A percentile compares a stretch with the other conserved stretches of the same genome.
Evolutionary conservation across 2,797 vertebrate species (phyloP).

Genomic region (Sylvilagus floridanus): DNA sequence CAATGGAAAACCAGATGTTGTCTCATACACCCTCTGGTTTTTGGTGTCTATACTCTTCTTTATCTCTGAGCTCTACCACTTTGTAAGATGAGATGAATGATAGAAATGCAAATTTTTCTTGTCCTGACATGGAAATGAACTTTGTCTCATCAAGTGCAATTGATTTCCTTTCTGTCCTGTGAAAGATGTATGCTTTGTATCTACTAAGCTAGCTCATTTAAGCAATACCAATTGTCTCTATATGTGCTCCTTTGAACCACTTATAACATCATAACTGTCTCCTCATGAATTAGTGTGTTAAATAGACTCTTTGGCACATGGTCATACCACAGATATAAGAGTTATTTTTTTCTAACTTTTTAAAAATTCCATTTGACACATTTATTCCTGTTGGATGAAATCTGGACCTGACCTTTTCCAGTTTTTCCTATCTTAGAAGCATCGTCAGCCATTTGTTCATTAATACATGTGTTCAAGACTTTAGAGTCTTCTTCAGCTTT

Average conservation of each 20-base stretch:
- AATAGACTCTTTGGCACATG: background rate
- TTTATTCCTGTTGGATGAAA: background rate
- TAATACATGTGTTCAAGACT: background rate
- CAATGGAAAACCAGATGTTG: background rate
- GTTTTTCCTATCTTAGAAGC: background rate
- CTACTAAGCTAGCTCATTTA: slow-evolving; percentile 26
- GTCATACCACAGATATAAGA: background rate
- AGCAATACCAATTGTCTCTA: background rate
- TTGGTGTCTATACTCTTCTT: background rate
- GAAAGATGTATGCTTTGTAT: slow-evolving; percentile 8
- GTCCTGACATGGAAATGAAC: slow-evolving; percentile 54
- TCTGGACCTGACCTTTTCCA: background rate
- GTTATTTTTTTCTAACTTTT: background rate
- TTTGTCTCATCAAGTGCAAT: slow-evolving; percentile 59
- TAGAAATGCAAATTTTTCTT: slow-evolving; percentile 59
- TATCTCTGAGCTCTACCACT: background rate
- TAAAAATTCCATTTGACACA: background rate
- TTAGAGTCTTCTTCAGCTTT: background rate
- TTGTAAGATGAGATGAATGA: background rate
- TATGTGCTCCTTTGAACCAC: background rate
- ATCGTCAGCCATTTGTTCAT: background rate
- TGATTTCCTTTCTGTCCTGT: slow-evolving; percentile 60
- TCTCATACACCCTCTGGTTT: background rate
- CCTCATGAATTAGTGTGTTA: background rate
- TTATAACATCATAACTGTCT: background rate